Evolutionary conservation across 2,797 vertebrate species (phyloP).

Genomic region (Simalia tracyae): DNA sequence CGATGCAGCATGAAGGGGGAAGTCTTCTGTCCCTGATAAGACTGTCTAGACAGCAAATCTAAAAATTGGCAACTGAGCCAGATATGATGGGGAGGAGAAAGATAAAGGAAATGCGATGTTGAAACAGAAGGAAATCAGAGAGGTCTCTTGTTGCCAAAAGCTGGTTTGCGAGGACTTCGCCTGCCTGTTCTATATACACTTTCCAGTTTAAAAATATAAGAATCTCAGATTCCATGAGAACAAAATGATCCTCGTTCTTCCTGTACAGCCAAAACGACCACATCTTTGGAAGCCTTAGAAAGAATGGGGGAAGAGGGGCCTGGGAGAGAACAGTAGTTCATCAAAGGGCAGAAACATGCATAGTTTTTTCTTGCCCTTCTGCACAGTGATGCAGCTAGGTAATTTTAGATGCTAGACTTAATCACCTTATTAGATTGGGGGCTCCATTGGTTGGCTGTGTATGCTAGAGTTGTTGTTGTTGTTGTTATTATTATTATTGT

Average conservation of each 20-base stretch:
- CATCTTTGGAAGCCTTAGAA: neutral
- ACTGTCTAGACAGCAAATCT: neutral
- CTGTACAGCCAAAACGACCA: neutral
- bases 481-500: no score
- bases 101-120: neutral
- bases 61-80: slow-evolving; percentile 8
- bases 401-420: neutral
- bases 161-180: neutral
- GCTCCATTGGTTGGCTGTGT: neutral
- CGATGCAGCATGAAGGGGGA: neutral
- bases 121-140: neutral
- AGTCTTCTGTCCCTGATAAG: neutral
- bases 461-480: neutral
- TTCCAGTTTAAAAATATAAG: neutral
- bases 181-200: neutral
- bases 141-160: neutral
- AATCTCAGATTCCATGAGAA: neutral
- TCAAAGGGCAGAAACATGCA: neutral
- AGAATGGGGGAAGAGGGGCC: neutral
- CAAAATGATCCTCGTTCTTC: neutral
- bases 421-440: neutral
- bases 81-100: neutral
- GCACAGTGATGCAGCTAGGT: neutral
- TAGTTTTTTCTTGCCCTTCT: neutral
- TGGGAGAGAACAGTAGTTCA: neutral